These are phyloP conservation scores for Oligia strigilis DNA, from an alignment of 2,888 invertebrate genomes.

Conservation along the genomic window DNA sequence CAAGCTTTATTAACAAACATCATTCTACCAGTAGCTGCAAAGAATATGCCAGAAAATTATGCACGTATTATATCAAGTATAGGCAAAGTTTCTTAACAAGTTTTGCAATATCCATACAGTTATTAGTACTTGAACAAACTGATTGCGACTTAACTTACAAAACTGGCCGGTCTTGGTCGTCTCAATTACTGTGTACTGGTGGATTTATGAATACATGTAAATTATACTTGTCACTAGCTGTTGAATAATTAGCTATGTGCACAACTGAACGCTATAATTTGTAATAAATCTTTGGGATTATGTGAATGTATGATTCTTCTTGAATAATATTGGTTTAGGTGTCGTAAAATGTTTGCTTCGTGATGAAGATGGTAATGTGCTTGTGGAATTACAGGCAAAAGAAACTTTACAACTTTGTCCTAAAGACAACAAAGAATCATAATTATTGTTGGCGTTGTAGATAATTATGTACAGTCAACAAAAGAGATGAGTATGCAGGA, in stretches of 20 bases:
- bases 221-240: conserved; percentile 53
- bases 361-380: not conserved
- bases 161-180: conserved; percentile 19
- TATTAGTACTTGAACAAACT: conserved; percentile 48
- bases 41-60: conserved; percentile 27
- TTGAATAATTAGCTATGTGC: conserved; percentile 42
- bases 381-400: not conserved
- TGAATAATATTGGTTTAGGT: conserved; percentile 14
- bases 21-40: not conserved
- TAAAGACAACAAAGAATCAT: not conserved
- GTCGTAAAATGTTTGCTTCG: not conserved
- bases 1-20: conserved; percentile 24
- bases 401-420: not conserved
- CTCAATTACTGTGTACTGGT: conserved; percentile 40
- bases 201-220: conserved; percentile 57
- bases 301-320: not conserved
- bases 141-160: conserved; percentile 45
- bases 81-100: conserved; percentile 32
- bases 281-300: conserved; percentile 30
- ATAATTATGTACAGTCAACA: too few relatives aligned
- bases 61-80: conserved; percentile 47
- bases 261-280: conserved; percentile 11
- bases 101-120: conserved; percentile 54
- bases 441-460: not conserved
- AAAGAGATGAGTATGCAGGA: too few relatives aligned